Conservation (phyloP, 2,113 vertebrate species). For the Pseudorectes ferrugineus region DNA sequence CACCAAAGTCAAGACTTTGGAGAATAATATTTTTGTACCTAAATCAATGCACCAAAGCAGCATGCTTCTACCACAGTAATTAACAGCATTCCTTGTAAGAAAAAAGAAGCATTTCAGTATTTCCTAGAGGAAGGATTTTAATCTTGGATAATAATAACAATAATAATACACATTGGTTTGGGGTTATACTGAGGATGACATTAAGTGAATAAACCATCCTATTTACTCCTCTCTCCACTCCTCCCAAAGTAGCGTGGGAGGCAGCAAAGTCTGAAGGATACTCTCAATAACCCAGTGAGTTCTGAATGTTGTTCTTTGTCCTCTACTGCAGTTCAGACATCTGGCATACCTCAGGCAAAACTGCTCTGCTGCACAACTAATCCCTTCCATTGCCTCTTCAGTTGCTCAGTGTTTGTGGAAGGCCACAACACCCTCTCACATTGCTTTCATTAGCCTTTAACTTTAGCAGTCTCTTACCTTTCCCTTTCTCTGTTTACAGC, state of each 20-base stretch:
- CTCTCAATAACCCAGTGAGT: not conserved
- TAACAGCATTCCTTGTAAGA: not conserved
- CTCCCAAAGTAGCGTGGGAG: not conserved
- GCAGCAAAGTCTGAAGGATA: not conserved
- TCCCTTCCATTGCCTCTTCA: constrained; percentile 50
- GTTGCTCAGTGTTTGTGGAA: constrained; percentile 41
- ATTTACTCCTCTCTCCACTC: not conserved
- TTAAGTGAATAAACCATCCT: not conserved
- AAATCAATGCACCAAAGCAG: not conserved
- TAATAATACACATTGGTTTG: not conserved
- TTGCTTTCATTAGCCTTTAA: constrained; percentile 8
- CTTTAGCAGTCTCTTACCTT: not conserved
- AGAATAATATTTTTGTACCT: not conserved
- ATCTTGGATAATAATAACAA: not conserved
- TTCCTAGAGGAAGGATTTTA: not conserved
- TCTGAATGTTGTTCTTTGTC: constrained; percentile 63
- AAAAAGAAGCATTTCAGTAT: not conserved
- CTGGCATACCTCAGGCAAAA: constrained; percentile 50
- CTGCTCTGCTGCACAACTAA: constrained; percentile 20
- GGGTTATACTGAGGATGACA: not conserved
- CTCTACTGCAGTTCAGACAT: constrained; percentile 16
- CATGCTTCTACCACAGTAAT: not conserved
- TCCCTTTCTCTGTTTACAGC: not conserved
- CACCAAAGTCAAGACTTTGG: not conserved
- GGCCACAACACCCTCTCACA: not conserved